Conservation (phyloP, 2,797 vertebrate genomes). For the Lates japonicus region DNA sequence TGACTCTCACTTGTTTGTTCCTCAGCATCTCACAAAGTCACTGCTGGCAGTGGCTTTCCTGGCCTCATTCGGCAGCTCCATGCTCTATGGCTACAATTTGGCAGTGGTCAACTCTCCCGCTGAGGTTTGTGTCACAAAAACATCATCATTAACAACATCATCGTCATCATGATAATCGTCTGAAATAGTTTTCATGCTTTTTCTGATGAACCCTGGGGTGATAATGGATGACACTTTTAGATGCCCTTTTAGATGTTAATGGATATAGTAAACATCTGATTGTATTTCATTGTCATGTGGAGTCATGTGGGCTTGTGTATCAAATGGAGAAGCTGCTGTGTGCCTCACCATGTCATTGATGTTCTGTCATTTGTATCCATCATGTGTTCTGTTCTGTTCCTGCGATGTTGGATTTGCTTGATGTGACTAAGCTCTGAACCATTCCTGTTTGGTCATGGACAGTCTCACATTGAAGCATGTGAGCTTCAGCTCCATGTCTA, state of each 20-base stretch:
- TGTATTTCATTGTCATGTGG: conserved; percentile 31
- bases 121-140: conserved; percentile 81
- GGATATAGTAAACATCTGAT: neutral
- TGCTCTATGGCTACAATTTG: conserved; percentile 94
- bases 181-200: neutral
- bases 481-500: neutral
- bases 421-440: conserved; percentile 32
- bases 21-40: conserved; percentile 86
- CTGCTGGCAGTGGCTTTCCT: conserved; percentile 89
- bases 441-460: conserved; percentile 50
- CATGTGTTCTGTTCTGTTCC: conserved; percentile 41
- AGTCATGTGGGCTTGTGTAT: conserved; percentile 55
- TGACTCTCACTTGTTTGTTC: conserved; percentile 27
- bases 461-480: conserved; percentile 11
- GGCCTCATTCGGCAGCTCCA: conserved; percentile 92
- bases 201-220: neutral
- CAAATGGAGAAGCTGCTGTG: conserved; percentile 32
- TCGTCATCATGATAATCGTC: neutral
- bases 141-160: neutral
- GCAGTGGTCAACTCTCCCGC: conserved; percentile 93
- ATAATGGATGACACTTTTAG: neutral
- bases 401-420: conserved; percentile 36
- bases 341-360: conserved; percentile 52
- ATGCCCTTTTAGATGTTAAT: neutral
- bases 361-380: conserved; percentile 29